These are phyloP conservation scores for Trichomalopsis sarcophagae DNA, from an alignment of 1,140 invertebrate genomes.

Conservation along the genomic window DNA sequence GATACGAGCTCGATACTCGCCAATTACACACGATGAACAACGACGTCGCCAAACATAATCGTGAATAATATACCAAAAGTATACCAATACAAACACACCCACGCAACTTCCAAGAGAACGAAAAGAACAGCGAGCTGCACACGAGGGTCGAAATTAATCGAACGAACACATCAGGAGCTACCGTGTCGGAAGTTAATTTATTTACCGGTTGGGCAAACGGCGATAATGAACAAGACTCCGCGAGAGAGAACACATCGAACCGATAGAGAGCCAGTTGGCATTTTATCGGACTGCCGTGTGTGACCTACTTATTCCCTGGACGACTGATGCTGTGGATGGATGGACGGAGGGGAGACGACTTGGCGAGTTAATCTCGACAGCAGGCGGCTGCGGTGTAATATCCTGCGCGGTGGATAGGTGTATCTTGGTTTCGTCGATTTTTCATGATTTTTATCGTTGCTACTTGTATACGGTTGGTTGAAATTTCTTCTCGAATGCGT, in stretches of 20 bases:
- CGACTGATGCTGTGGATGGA: not conserved
- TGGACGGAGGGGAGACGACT: not conserved
- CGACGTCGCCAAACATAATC: too few relatives aligned
- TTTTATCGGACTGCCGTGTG: not conserved
- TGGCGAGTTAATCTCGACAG: not conserved
- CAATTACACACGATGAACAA: not conserved
- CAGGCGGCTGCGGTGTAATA: not conserved
- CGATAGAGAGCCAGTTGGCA: not conserved
- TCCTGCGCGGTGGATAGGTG: not conserved
- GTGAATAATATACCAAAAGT: too few relatives aligned
- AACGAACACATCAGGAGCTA: not conserved
- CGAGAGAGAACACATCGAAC: too few relatives aligned
- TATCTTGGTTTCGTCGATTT: not conserved
- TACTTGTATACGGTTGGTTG: too few relatives aligned
- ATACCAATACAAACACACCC: too few relatives aligned
- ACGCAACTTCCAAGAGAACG: too few relatives aligned
- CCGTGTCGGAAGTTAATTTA: not conserved
- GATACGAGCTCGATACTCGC: too few relatives aligned
- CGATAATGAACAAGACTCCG: not conserved
- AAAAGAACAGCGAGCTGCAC: not conserved
- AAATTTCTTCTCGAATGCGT: too few relatives aligned
- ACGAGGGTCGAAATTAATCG: not conserved
- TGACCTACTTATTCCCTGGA: not conserved
- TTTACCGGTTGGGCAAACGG: not conserved
- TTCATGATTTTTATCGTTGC: not conserved